Evolutionary conservation across 1,140 invertebrate species (phyloP).

Genomic region (Pteromalus puparum): DNA sequence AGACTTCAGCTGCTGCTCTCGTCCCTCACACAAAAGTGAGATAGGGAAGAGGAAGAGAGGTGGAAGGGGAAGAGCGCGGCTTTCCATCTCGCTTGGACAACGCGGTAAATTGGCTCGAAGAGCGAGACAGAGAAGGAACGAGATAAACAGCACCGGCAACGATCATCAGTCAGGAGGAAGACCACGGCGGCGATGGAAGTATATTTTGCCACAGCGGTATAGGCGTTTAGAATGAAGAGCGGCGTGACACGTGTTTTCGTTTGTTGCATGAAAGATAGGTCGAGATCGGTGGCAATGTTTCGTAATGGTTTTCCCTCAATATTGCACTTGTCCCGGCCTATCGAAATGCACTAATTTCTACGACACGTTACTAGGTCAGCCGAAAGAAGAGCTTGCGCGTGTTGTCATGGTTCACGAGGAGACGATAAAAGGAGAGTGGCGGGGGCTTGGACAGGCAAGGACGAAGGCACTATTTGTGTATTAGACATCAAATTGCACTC

Average conservation of each 20-base stretch:
- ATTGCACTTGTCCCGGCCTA: conserved; percentile 77
- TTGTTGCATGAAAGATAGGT: conserved; percentile 71
- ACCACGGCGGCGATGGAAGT: not conserved
- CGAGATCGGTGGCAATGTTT: conserved; percentile 75
- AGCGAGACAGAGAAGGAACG: not conserved
- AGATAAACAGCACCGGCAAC: not conserved
- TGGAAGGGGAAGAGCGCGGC: not conserved
- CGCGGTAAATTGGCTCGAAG: not conserved
- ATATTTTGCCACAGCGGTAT: not conserved
- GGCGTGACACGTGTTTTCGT: conserved; percentile 5
- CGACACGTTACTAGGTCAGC: conserved; percentile 22
- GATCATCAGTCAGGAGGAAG: not conserved
- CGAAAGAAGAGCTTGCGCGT: conserved; percentile 17
- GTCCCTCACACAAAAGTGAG: not conserved
- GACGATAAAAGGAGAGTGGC: conserved; percentile 42
- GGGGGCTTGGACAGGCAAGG: conserved; percentile 66
- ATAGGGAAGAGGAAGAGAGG: not conserved
- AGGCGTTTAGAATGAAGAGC: conserved; percentile 29
- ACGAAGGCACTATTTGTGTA: conserved; percentile 72
- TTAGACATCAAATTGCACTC: conserved; percentile 73
- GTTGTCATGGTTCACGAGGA: conserved; percentile 15
- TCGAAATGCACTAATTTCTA: conserved; percentile 69
- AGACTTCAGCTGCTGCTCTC: not conserved
- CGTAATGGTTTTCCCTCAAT: conserved; percentile 62
- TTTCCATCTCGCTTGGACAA: not conserved